Conservation (phyloP, 2,797 vertebrate species). For the Mormyrops attenuatus region DNA sequence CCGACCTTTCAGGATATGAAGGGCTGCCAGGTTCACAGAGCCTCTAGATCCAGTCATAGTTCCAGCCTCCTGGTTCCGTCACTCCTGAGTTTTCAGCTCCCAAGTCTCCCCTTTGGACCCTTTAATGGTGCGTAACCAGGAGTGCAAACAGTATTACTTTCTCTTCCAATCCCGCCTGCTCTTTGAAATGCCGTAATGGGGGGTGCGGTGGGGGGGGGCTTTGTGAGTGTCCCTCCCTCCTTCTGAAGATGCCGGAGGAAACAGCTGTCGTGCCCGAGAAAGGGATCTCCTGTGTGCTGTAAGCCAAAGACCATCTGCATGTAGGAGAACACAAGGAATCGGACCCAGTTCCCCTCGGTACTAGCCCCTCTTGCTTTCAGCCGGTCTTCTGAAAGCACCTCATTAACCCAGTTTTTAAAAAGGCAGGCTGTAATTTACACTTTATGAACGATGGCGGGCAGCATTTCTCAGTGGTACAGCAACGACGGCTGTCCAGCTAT, state of each 20-base stretch:
- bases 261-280: background rate
- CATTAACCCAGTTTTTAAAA: background rate
- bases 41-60: background rate
- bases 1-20: background rate
- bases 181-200: background rate
- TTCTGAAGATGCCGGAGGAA: conserved; percentile 3
- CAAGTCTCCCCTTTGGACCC: background rate
- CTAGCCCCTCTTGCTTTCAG: background rate
- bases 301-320: background rate
- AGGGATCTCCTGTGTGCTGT: background rate
- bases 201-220: background rate
- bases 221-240: background rate
- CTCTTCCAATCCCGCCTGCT: background rate
- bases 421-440: background rate
- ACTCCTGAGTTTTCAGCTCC: background rate
- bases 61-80: background rate
- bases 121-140: background rate
- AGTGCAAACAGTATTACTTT: background rate
- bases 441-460: background rate
- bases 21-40: background rate
- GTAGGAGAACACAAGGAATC: background rate
- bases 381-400: background rate
- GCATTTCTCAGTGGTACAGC: background rate
- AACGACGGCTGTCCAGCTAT: background rate
- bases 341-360: background rate